Percentiles rank a stretch among this genome's conserved stretches.
Evolutionary conservation across 2,113 vertebrate genomes (phyloP).

Genomic region (Montifringilla adamsi): DNA sequence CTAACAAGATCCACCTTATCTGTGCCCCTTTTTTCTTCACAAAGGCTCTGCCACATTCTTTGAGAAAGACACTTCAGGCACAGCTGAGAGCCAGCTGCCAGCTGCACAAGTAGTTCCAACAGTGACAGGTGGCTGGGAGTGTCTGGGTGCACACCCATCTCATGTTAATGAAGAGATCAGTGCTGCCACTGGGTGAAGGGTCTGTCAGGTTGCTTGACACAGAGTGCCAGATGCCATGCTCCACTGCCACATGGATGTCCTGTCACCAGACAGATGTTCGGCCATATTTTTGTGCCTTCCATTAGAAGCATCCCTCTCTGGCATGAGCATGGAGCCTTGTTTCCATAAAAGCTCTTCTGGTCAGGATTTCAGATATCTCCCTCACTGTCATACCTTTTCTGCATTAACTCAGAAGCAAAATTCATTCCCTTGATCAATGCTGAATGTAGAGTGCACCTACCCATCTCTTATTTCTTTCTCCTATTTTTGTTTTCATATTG

Average conservation of each 20-base stretch:
- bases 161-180: background rate
- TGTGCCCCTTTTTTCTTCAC: background rate
- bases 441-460: background rate
- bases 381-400: background rate
- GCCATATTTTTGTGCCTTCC: background rate
- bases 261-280: background rate
- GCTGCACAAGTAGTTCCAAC: background rate
- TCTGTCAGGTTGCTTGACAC: background rate
- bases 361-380: background rate
- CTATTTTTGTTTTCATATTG: background rate
- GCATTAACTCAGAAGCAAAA: background rate
- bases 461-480: background rate
- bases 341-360: background rate
- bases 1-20: background rate
- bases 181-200: background rate
- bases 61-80: background rate
- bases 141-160: background rate
- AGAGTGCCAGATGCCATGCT: background rate
- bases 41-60: background rate
- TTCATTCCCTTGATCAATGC: background rate
- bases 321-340: background rate
- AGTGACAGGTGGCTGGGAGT: accelerated
- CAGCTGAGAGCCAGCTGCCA: background rate
- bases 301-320: background rate
- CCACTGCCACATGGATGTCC: background rate